These are phyloP conservation scores for Miltochrista miniata DNA, from an alignment of 2,888 invertebrate genomes.

Conservation along the genomic window DNA sequence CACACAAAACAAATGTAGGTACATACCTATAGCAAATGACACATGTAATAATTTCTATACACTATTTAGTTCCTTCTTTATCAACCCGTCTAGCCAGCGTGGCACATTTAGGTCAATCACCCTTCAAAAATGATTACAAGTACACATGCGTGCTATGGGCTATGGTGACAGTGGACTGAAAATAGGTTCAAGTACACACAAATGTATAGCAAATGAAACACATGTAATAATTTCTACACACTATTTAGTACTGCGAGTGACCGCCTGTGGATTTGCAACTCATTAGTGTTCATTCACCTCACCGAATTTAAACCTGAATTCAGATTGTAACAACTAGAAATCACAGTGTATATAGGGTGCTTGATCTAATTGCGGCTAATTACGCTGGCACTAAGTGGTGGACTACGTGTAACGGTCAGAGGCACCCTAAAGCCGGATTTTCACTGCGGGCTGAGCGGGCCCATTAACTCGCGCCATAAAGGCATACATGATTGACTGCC, in stretches of 20 bases:
- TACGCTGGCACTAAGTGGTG: slow-evolving; percentile 34
- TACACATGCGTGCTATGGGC: no score
- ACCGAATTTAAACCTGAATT: slow-evolving; percentile 18
- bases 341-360: slow-evolving; percentile 19
- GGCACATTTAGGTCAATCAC: no score
- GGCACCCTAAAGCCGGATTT: slow-evolving; percentile 38
- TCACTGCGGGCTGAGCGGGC: no score
- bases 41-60: neutral
- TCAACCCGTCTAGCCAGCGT: no score
- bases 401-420: slow-evolving; percentile 44
- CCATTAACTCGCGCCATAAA: no score
- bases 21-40: neutral
- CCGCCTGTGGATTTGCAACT: slow-evolving; percentile 15
- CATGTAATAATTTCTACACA: neutral
- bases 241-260: slow-evolving; percentile 4
- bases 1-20: neutral
- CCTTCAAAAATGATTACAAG: no score
- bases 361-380: slow-evolving; percentile 46
- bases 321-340: slow-evolving; percentile 18
- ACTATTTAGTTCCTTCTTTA: no score
- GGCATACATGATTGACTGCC: no score
- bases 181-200: no score
- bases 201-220: neutral
- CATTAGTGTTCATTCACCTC: slow-evolving; percentile 23
- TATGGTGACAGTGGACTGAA: no score